These are phyloP conservation scores for Mola mola DNA, from an alignment of 2,113 vertebrate genomes.

Conservation along the genomic window DNA sequence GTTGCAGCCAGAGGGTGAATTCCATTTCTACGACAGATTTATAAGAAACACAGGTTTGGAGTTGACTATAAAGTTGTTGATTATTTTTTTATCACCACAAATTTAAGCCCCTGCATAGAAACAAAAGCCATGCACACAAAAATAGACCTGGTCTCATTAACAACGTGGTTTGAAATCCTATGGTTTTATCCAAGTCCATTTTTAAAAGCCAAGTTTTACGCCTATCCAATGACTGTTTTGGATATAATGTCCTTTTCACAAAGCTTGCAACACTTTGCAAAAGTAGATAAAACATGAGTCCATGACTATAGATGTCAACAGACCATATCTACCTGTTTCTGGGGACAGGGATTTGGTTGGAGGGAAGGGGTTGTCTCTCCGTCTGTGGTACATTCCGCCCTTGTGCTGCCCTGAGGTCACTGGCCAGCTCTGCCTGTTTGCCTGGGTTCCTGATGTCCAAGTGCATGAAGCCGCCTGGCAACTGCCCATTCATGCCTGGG, in stretches of 20 bases:
- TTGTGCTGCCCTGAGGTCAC: slow-evolving; percentile 57
- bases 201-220: slow-evolving; percentile 5
- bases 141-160: no score
- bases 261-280: neutral
- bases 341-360: slow-evolving; percentile 83
- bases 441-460: slow-evolving; percentile 74
- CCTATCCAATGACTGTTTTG: neutral
- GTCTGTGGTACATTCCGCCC: slow-evolving; percentile 53
- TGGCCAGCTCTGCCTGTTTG: slow-evolving; percentile 66
- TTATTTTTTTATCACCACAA: slow-evolving; percentile 29
- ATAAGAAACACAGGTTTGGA: slow-evolving; percentile 18
- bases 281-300: neutral
- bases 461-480: slow-evolving; percentile 73
- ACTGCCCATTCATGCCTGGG: slow-evolving; percentile 68
- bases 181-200: neutral
- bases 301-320: neutral
- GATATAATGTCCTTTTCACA: neutral
- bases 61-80: slow-evolving; percentile 1
- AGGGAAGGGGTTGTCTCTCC: slow-evolving; percentile 65
- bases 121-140: no score
- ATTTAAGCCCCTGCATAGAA: slow-evolving; percentile 9
- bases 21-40: slow-evolving; percentile 42
- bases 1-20: slow-evolving; percentile 56
- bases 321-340: slow-evolving; percentile 78
- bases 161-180: no score